Base-by-base conservation (phyloP, 2,113 vertebrate species). In the Pteruthius melanotis region DNA sequence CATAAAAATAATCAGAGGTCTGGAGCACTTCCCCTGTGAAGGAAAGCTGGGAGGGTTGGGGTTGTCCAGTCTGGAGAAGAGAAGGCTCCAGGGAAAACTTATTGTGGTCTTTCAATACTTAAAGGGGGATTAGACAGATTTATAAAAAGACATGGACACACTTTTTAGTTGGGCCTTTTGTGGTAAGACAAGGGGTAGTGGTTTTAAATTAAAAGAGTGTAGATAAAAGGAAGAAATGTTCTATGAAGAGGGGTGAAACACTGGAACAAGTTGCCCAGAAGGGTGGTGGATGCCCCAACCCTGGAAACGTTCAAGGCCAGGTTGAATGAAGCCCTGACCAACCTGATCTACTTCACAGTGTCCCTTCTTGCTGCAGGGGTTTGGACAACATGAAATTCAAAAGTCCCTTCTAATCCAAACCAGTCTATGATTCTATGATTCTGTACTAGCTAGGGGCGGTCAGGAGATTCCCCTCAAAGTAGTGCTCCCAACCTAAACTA, bases 1-100 rank as follows among this genome's bases (percentile, higher is more conserved):
- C 26, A 47, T 4, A 24, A 20, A 70, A 20, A 44, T 40, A 1
- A 24, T 40, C 0, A 1, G 26, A 42, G 23, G 4, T 11, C 0
- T 65, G 30, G 22, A 90, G 1, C 9, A 44, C 24, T 2, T 42
- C 15, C 63, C 8, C 53, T 50, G 0, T 39, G 15, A 64, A 4
- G 39, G 75, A 33, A 59, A 44, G 8, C 28, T 79, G n/a, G 71
- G 12, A 59, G 2, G 26, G 17, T 13, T 68, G 4, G 2, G 3
- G 5, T 50, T 52, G 13, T 56, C 39, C 37, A 72, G 11, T 20
- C 59, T 72, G 57, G 35, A 61, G 65, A 63, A 76, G 37, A 66
- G 20, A 78, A 47, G 18, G n/a, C 6, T 77, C 17, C 2, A 2
- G 15, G 11, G 19, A 74, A 6, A 68, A 5, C 4, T 35, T 74